Evolutionary conservation across 2,888 invertebrate species (phyloP), one percentile per base, ranked within the genome.

Genomic region (Epinotia demarniana): DNA sequence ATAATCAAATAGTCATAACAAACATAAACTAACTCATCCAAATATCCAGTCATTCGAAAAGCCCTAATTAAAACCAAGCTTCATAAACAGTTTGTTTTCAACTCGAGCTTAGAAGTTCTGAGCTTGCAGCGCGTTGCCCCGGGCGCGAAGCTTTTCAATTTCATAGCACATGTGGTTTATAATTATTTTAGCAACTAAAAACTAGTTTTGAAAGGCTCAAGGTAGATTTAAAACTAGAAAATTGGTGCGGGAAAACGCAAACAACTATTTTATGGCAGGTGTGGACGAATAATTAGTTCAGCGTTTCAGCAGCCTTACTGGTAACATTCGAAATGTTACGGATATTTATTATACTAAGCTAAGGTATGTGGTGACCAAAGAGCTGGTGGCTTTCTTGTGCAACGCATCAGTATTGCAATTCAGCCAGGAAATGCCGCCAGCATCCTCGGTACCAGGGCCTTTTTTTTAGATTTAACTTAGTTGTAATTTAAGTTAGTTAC

Each of bases 61-160:
- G 33, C 39, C 12, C 64, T 49, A 27, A 49, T 49, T 64, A 64
- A 27, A 27, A 43, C 8, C 19, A 63, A 18, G 16, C 53, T 6
- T n/a, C 53, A 19, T 11, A 49, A 49, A 23, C n/a, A 23, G 18
- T 43, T 49, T 49, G 19, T 43, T 18, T 58, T 58, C 18, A 55
- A 53, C 39, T 6, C n/a, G 53, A 53, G n/a, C 53, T 53, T 53
- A 16, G 53, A 72, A 72, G 63, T 73, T 73, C n/a, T 8, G 19
- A 62, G 43, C 57, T 23, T 2, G 19, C 46, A 49, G 23, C n/a
- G 19, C 19, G 58, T 57, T 19, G 66, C 73, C 46, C 55, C 73
- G 43, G 39, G 53, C 60, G 53, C 9, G 9, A 67, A 67, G 61
- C 74, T 74, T 74, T 74, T 74, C 70, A 74, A 74, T 74, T 74